Evolutionary conservation across 2,888 invertebrate species (phyloP).

Genomic region (Cheilosia vernalis): DNA sequence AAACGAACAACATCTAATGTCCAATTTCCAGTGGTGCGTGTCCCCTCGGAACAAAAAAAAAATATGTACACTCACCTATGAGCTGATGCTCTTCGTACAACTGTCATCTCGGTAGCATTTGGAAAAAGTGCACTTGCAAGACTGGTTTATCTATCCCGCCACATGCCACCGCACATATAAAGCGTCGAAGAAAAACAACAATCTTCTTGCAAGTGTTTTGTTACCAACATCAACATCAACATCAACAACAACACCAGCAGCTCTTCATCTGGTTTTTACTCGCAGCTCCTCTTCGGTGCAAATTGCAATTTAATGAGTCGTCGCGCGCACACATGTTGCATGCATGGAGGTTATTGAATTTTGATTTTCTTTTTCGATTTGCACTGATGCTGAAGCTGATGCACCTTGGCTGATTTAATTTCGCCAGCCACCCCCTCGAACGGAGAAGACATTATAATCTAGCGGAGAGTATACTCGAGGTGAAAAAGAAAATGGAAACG

Average conservation of each 20-base stretch:
- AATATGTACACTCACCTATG: not conserved
- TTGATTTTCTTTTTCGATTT: conserved; percentile 52
- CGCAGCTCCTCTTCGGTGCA: conserved; percentile 16
- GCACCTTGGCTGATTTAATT: conserved; percentile 55
- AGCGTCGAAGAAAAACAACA: conserved; percentile 55
- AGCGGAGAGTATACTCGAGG: conserved; percentile 16
- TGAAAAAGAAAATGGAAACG: conserved; percentile 30
- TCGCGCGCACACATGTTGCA: conserved; percentile 63
- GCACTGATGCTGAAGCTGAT: conserved; percentile 27
- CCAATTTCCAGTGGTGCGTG: conserved; percentile 43
- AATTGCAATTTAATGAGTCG: conserved; percentile 72
- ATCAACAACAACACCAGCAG: conserved; percentile 2
- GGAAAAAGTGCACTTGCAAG: conserved; percentile 44
- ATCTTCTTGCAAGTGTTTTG: conserved; percentile 58
- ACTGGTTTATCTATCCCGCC: conserved; percentile 37
- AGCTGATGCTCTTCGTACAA: not conserved
- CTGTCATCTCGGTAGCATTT: conserved; percentile 27
- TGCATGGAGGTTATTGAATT: conserved; percentile 65
- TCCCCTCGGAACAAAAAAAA: conserved; percentile 8
- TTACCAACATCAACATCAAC: conserved; percentile 14
- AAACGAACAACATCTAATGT: conserved; percentile 40
- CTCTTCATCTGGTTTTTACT: conserved; percentile 29
- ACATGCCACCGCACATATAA: conserved; percentile 29
- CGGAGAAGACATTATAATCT: conserved; percentile 30
- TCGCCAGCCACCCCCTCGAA: conserved; percentile 23